Base-by-base conservation (phyloP, 1,140 invertebrate species). In the Prorops nasuta region DNA sequence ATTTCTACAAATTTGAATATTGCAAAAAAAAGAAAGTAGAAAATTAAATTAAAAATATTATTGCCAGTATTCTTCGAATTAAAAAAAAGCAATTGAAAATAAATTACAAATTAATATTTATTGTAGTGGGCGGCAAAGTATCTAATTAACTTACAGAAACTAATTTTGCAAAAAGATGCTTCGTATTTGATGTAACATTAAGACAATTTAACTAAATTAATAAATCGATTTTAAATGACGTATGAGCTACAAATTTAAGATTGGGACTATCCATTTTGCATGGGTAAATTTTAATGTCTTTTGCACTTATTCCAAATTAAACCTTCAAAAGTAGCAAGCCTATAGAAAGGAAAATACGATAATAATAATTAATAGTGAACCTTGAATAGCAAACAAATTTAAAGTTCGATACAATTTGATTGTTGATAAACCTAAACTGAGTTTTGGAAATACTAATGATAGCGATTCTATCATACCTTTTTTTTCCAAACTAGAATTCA, bases 121-220 rank as follows among this genome's bases (percentile, higher is more conserved):
- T 70, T 19, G 77, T 78, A 69, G 50, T 79, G 4, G 72, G 79
- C 49, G 71, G 62, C 3, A 78, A 80, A 56, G 69, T 77, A 1
- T 75, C 70, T 31, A 77, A 79, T 53, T 68, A 67, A 8, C 49
- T 67, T 14, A 71, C 69, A 10, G 41, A 41, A 3, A 76, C 63
- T 4, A 28, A 4, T 6, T 28, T 10, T 10, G 10, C 24, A 63
- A 32, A 10, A 6, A 4, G 24, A 6, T 28, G 24, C 24, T 28
- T 6, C 10, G 10, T 28, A 6, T 28, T 4, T 28, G 24, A 10
- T 6, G 10, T 6, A 28, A 28, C 24, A 6, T 69, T 66, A 1
- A 75, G 68, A 64, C 46, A 69, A 12, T 73, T 78, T 42, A 78
- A 78, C 44, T 54, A 68, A 28, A 49, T 72, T 10, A 42, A 63